phyloP scores from a whole-genome alignment of 1,140 invertebrate species.

The Ceratosolen solmsi region DNA sequence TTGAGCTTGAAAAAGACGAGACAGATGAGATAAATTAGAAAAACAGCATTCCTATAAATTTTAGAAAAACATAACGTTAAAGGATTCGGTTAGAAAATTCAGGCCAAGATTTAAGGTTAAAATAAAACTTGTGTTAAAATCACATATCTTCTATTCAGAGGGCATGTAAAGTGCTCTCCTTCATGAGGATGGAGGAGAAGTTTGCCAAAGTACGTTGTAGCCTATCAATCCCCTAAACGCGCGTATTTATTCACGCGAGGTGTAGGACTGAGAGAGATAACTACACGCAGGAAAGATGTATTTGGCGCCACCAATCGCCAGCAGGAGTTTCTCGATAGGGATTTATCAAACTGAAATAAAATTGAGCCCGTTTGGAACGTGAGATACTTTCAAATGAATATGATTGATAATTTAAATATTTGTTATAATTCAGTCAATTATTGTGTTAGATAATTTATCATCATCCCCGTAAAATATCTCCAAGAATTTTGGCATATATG shows the following conservation, averaged over 20 bases:
- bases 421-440: too few relatives aligned
- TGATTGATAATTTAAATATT: too few relatives aligned
- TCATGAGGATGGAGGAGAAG: constrained; percentile 30
- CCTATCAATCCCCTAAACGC: constrained; percentile 64
- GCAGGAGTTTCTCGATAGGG: constrained; percentile 14
- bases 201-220: constrained; percentile 66
- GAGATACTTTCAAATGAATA: too few relatives aligned
- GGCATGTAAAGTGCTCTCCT: constrained; percentile 46
- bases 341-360: constrained; percentile 52
- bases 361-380: background rate
- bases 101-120: background rate
- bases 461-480: too few relatives aligned
- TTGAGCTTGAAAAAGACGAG: too few relatives aligned
- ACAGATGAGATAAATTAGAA: too few relatives aligned
- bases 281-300: constrained; percentile 56
- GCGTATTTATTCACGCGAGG: constrained; percentile 61
- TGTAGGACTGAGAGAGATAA: constrained; percentile 31
- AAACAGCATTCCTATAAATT: background rate
- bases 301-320: constrained; percentile 54
- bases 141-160: constrained; percentile 48
- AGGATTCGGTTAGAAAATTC: background rate
- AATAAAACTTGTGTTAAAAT: constrained; percentile 31
- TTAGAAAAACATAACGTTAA: background rate
- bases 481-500: too few relatives aligned
- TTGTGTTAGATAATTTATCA: too few relatives aligned